These are phyloP conservation scores for Ceyx margarethae DNA, from an alignment of 2,113 vertebrate species.

Conservation along the genomic window DNA sequence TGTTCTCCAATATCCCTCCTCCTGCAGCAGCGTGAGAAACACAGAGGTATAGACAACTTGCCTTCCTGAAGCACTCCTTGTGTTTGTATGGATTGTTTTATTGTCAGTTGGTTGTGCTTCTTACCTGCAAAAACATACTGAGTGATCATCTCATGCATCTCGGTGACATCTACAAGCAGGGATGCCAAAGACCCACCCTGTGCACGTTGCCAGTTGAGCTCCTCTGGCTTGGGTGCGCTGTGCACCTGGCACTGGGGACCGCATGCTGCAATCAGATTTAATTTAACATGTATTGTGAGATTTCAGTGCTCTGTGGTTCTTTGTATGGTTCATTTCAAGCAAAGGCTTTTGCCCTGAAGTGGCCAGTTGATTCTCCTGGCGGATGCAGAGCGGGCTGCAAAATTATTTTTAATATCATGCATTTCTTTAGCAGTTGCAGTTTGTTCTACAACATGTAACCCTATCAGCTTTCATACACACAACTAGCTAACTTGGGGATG, in stretches of 20 bases:
- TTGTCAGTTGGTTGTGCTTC: fast-evolving
- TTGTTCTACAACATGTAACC: background rate
- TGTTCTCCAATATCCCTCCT: background rate
- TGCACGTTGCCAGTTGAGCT: fast-evolving
- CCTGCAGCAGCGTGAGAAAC: background rate
- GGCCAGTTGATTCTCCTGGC: background rate
- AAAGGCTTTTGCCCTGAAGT: background rate
- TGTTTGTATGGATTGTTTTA: background rate
- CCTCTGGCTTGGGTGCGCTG: background rate
- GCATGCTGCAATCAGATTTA: background rate
- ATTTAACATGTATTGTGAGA: background rate
- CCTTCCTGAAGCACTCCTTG: background rate
- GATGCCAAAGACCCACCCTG: background rate
- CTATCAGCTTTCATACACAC: background rate
- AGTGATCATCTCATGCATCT: background rate
- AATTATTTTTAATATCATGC: background rate
- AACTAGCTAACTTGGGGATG: background rate
- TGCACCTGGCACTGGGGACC: background rate
- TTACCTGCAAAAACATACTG: too few species aligned
- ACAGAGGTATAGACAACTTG: background rate
- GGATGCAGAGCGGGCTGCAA: background rate
- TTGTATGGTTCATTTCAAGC: background rate
- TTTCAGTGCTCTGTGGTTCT: background rate
- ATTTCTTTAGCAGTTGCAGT: background rate
- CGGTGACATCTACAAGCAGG: background rate